Base-by-base conservation (phyloP, 2,888 invertebrate species). In the Maniola hyperantus region DNA sequence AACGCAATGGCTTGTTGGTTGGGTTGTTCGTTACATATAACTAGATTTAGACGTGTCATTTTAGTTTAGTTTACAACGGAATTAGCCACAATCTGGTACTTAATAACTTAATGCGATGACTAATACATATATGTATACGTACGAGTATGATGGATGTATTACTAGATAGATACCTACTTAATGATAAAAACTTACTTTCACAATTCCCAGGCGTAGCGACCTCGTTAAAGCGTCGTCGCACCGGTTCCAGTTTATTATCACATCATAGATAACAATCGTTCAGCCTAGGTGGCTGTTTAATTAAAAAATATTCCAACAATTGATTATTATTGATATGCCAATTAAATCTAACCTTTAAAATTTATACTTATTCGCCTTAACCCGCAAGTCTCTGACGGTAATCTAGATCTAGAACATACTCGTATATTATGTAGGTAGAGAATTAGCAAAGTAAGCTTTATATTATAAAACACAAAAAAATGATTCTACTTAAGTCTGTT, bases 131-230 rank as follows among this genome's bases (percentile, higher is more conserved):
- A 10, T 11, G 10, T 39, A 11, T 39, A 39, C 20, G 18, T 13
- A 53, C 33, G 8, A 11, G 34, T 55, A 55, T 55, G 39, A 55
- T 15, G 7, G 54, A 55, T 55, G 39, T 18, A 39, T 55, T 10
- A 55, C 39, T 39, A 55, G 55, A 55, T 55, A 36, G 55, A 55
- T 39, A n/a, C n/a, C n/a, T n/a, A n/a, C n/a, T n/a, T n/a, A 4
- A 26, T 4, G 55, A 55, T 39, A 55, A 39, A 55, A 55, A 55
- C 54, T 15, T 18, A 55, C 39, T 55, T 55, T 55, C 55, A 20
- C 55, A 55, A 55, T 36, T 18, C 18, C 18, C 55, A 39, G 36
- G 18, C 55, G 36, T 13, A 15, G 15, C 54, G 54, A 55, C 55
- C 55, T 55, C 55, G 39, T 55, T 55, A 39, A 7, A 54, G 39